A percentile compares a stretch with the other conserved stretches of the same genome.
These are phyloP conservation scores for Achlya flavicornis DNA, from an alignment of 2,888 invertebrate genomes.

Conservation along the genomic window DNA sequence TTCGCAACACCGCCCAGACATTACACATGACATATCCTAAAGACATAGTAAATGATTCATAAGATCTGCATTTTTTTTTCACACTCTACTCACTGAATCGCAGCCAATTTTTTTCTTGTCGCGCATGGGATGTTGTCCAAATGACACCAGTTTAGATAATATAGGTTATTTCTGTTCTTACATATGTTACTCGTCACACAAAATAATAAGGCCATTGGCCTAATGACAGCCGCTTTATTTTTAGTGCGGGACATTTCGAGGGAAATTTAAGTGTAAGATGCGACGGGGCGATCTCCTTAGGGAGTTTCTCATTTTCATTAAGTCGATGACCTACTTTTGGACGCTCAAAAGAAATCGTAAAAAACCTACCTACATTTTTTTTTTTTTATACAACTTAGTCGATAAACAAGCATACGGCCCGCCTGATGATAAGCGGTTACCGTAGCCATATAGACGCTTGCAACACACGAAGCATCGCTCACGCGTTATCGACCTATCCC, in stretches of 20 bases:
- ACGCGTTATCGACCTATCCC: too few relatives aligned
- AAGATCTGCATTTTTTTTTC: constrained; percentile 44
- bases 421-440: too few relatives aligned
- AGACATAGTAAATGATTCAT: constrained; percentile 69
- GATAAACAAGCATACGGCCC: too few relatives aligned
- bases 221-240: constrained; percentile 77
- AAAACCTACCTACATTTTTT: too few relatives aligned
- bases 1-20: constrained; percentile 55
- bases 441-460: too few relatives aligned
- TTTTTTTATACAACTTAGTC: too few relatives aligned
- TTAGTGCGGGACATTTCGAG: constrained; percentile 30
- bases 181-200: constrained; percentile 80
- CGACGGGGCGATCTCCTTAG: constrained; percentile 10
- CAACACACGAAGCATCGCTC: too few relatives aligned
- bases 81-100: constrained; percentile 60
- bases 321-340: not conserved
- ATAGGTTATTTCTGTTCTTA: constrained; percentile 77
- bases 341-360: not conserved
- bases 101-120: constrained; percentile 68
- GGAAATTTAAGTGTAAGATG: constrained; percentile 15
- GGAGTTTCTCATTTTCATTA: constrained; percentile 1
- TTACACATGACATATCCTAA: constrained; percentile 51
- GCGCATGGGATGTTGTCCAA: constrained; percentile 57
- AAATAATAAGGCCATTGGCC: constrained; percentile 83
- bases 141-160: constrained; percentile 77